A percentile compares a stretch with the other conserved stretches of the same genome.
Conservation (phyloP, 2,797 vertebrate genomes). For the Neosilurus mollespiculum region DNA sequence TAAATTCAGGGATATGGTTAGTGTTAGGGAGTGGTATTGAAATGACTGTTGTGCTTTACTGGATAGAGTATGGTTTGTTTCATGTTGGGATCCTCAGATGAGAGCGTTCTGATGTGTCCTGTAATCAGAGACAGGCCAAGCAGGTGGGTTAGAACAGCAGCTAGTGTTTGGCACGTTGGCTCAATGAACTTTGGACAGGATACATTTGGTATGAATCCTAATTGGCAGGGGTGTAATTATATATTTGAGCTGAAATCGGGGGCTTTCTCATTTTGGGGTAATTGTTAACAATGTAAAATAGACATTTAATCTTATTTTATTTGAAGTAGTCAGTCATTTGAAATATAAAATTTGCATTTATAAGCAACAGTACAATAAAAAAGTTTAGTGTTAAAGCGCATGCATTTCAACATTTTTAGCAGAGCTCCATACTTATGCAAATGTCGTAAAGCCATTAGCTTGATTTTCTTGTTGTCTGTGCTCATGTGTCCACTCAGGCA, state of each 20-base stretch:
- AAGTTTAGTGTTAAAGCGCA: neutral
- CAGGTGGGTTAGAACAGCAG: constrained; percentile 48
- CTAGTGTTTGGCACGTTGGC: constrained; percentile 29
- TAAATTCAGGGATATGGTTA: constrained; percentile 41
- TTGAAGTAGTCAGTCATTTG: neutral
- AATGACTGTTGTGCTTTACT: constrained; percentile 55
- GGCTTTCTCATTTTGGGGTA: neutral
- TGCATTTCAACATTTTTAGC: neutral
- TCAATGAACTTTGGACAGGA: constrained; percentile 15
- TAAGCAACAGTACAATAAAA: neutral
- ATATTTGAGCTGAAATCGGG: neutral
- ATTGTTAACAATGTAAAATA: neutral
- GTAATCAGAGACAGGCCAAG: constrained; percentile 47
- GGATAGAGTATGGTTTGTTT: constrained; percentile 44
- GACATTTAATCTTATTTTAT: neutral
- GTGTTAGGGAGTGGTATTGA: constrained; percentile 54
- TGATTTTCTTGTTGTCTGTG: too few species aligned
- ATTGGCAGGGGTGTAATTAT: neutral
- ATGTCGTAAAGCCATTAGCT: neutral
- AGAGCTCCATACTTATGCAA: too few species aligned
- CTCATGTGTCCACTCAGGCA: too few species aligned
- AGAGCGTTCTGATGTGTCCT: constrained; percentile 44
- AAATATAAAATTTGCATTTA: neutral
- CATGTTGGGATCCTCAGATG: constrained; percentile 45
- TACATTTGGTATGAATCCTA: neutral